Percentiles rank a stretch among this genome's conserved stretches.
These are phyloP conservation scores for Syngnathus floridae DNA, from an alignment of 2,113 vertebrate species.

Conservation along the genomic window DNA sequence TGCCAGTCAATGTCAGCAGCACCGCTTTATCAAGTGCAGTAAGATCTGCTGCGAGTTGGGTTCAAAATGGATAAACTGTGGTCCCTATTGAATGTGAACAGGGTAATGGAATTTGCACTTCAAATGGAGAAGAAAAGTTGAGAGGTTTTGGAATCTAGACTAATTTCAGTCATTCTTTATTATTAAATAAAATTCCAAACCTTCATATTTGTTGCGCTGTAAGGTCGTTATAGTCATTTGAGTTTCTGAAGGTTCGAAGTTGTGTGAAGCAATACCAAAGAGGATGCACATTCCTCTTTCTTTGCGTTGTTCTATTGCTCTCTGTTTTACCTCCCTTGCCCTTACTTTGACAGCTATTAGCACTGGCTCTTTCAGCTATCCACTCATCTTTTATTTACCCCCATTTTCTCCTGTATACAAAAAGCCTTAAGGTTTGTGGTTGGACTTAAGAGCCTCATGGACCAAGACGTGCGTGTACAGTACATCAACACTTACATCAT, in stretches of 20 bases:
- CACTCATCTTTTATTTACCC: conserved; percentile 14
- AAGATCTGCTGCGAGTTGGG: conserved; percentile 49
- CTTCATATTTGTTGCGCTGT: too few species aligned
- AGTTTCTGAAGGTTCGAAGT: conserved; percentile 14
- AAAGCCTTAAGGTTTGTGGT: too few species aligned
- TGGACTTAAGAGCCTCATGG: too few species aligned
- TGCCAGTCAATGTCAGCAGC: conserved; percentile 47
- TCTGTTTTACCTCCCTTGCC: neutral
- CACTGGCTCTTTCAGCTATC: conserved; percentile 7
- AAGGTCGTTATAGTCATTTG: neutral
- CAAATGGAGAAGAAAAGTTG: conserved; percentile 1
- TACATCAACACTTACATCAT: too few species aligned
- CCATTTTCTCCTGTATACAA: neutral
- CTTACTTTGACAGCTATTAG: neutral
- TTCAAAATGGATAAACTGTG: conserved; percentile 38
- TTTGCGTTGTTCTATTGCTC: neutral
- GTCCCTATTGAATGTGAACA: conserved; percentile 2
- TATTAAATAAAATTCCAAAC: too few species aligned
- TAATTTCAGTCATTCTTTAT: neutral
- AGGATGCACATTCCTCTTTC: conserved; percentile 17
- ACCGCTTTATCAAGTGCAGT: conserved; percentile 44
- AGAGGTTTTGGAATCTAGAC: conserved; percentile 6
- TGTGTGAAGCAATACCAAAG: conserved; percentile 16
- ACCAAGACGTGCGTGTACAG: too few species aligned
- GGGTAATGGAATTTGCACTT: neutral